Evolutionary conservation across 2,113 vertebrate species (phyloP), one percentile per base, ranked within the genome.

Genomic region (Hippocampus barbouri): DNA sequence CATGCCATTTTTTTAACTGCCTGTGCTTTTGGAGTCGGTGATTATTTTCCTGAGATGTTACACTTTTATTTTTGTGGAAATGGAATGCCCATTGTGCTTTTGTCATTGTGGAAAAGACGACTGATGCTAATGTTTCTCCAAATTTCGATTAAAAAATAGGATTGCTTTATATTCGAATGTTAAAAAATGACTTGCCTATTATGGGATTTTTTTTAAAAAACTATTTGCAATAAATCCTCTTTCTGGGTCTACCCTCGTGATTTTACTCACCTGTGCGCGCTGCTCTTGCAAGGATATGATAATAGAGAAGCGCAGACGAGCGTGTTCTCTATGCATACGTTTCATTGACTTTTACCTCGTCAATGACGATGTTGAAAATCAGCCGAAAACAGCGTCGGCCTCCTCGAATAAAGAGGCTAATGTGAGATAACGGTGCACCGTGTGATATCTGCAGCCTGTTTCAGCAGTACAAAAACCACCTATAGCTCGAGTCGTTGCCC

Each of bases 241-340:
- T 51, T 53, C 14, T 54, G 20, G 8, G 1, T 59, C 4, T 56
- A 25, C 25, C 10, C 54, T 59, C 11, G 23, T 59, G 56, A 59
- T 81, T 66, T 72, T 80, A 84, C 85, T 88, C 86, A 88, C 89
- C 85, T 87, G 18, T 21, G 82, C 78, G 65, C 71, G 77, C 77
- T 73, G 34, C 75, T 68, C 75, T 71, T 85, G 68, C 75, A 77
- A 34, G 71, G 66, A 75, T 51, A 76, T 72, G 63, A n/a, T 66
- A 66, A 56, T 74, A 73, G 23, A 72, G n/a, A 79, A 59, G n/a
- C 66, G 54, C 71, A 75, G 69, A 66, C 11, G 45, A 53, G 10
- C 20, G 11, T 38, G 15, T 38, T 60, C 67, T 80, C 25, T 78
- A 79, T 80, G 34, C 72, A 51, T 76, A 56, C 57, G 10, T 69